phyloP scores from a whole-genome alignment of 2,888 invertebrate species.

The Cecidostiba fungosa region DNA sequence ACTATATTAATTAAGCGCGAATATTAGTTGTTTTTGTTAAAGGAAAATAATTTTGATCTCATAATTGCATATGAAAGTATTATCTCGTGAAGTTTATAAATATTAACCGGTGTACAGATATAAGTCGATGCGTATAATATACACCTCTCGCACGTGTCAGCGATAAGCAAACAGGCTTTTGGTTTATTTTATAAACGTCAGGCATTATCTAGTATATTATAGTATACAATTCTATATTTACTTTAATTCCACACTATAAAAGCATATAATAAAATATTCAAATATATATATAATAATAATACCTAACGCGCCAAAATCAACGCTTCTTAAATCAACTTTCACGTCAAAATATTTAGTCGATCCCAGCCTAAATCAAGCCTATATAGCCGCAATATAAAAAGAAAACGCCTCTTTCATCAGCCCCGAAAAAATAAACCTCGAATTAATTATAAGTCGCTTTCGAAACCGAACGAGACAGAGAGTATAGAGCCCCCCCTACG shows the following conservation, averaged over 20 bases:
- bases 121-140: background rate
- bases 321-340: background rate
- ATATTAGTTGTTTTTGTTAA: no score
- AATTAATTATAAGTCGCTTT: background rate
- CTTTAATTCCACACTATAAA: no score
- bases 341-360: background rate
- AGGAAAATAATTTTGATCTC: no score
- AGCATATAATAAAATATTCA: no score
- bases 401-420: background rate
- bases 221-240: no score
- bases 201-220: no score
- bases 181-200: background rate
- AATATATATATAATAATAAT: no score
- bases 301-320: no score
- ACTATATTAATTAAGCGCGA: no score
- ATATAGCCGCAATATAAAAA: no score
- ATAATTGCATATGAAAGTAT: background rate
- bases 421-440: background rate
- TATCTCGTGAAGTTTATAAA: background rate
- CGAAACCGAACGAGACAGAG: background rate
- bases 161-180: background rate
- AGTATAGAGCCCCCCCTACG: background rate
- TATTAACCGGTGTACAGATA: background rate
- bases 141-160: background rate
- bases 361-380: background rate